These are phyloP conservation scores for Rhyacophila brunnea DNA, from an alignment of 1,140 invertebrate genomes.

Conservation along the genomic window DNA sequence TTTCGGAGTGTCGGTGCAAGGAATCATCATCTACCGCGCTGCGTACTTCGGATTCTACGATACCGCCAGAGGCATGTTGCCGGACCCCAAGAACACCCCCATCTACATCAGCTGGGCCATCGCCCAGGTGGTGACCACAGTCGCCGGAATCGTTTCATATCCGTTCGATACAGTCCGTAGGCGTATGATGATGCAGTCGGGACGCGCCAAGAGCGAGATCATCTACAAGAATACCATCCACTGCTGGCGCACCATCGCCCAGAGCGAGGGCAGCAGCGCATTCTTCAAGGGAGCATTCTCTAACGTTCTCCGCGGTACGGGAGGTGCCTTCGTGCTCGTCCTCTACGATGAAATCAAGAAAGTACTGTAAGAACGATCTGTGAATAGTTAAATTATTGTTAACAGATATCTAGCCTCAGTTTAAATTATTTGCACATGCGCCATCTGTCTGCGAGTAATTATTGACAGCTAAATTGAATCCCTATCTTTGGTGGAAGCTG, in stretches of 20 bases:
- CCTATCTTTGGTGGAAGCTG: too few relatives aligned
- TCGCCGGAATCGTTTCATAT: conserved; percentile 87
- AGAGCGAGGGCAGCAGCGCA: conserved; percentile 68
- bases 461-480: too few relatives aligned
- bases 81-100: conserved; percentile 82
- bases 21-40: conserved; percentile 87
- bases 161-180: conserved; percentile 92
- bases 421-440: neutral
- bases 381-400: conserved; percentile 20
- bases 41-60: conserved; percentile 96
- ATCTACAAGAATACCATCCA: conserved; percentile 82
- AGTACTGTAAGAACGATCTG: conserved; percentile 44
- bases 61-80: conserved; percentile 82
- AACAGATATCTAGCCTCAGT: conserved; percentile 15
- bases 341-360: conserved; percentile 75
- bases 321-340: conserved; percentile 75
- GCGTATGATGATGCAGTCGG: conserved; percentile 93
- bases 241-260: conserved; percentile 77
- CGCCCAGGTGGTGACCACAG: conserved; percentile 83
- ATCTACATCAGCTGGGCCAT: conserved; percentile 85
- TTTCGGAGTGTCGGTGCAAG: conserved; percentile 89
- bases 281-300: conserved; percentile 86
- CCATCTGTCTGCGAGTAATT: too few relatives aligned
- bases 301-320: conserved; percentile 74
- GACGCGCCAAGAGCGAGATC: conserved; percentile 68